Evolutionary conservation across 2,888 invertebrate species (phyloP).

Genomic region (Orthosia gothica): DNA sequence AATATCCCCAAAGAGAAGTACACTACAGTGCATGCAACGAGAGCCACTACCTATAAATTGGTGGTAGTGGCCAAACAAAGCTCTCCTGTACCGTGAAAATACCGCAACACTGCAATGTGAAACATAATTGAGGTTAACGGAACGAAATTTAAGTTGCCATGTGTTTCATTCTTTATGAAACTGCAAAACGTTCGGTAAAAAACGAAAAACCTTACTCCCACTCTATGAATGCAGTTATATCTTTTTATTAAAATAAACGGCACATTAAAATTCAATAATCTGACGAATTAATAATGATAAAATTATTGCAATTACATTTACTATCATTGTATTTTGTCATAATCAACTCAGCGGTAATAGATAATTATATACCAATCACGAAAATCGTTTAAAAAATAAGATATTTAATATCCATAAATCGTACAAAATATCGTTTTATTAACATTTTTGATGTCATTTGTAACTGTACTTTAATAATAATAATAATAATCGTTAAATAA

Average conservation of each 20-base stretch:
- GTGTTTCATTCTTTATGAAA: constrained; percentile 47
- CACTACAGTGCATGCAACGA: constrained; percentile 58
- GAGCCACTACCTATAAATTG: constrained; percentile 70
- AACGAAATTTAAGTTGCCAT: constrained; percentile 68
- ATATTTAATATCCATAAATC: constrained; percentile 57
- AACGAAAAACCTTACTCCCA: constrained; percentile 8
- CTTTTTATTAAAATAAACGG: constrained; percentile 27
- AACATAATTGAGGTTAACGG: constrained; percentile 73
- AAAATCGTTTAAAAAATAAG: constrained; percentile 19
- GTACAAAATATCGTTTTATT: constrained; percentile 22
- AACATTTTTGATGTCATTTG: constrained; percentile 35
- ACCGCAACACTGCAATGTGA: constrained; percentile 71
- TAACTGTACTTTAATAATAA: constrained; percentile 42
- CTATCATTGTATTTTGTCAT: constrained; percentile 22
- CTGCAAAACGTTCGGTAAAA: constrained; percentile 31
- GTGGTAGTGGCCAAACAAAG: constrained; percentile 70
- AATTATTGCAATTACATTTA: constrained; percentile 42
- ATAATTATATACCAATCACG: constrained; percentile 43
- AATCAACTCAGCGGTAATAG: constrained; percentile 34
- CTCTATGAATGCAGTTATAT: constrained; percentile 5
- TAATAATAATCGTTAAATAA: constrained; percentile 54
- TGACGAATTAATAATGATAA: constrained; percentile 29
- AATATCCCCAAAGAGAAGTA: constrained; percentile 52
- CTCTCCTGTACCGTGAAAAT: constrained; percentile 72
- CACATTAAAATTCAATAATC: constrained; percentile 29